A percentile compares a stretch with the other conserved stretches of the same genome.
These are phyloP conservation scores for Trichacis sp. DNA, from an alignment of 2,888 invertebrate species.

Conservation along the genomic window DNA sequence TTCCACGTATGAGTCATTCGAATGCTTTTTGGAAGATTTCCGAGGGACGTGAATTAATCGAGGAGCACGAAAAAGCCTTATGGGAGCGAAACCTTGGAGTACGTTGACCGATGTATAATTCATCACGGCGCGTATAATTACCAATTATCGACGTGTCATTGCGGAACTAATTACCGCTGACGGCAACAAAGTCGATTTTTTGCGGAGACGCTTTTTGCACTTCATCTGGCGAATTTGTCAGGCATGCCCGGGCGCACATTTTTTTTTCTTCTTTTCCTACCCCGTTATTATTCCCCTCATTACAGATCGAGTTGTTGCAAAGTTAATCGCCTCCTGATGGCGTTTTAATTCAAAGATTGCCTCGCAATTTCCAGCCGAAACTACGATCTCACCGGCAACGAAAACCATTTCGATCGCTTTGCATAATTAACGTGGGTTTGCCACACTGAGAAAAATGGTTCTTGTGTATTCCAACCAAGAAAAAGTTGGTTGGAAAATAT, in stretches of 20 bases:
- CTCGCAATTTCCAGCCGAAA: neutral
- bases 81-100: too few relatives aligned
- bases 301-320: neutral
- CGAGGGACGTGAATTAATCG: too few relatives aligned
- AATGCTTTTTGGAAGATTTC: too few relatives aligned
- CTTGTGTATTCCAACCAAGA: too few relatives aligned
- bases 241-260: neutral
- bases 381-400: too few relatives aligned
- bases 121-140: slow-evolving; percentile 13
- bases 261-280: slow-evolving; percentile 3
- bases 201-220: neutral
- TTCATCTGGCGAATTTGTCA: neutral
- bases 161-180: slow-evolving; percentile 12
- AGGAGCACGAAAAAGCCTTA: too few relatives aligned
- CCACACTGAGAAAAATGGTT: too few relatives aligned
- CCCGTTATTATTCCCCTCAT: slow-evolving; percentile 4
- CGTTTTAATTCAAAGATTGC: neutral
- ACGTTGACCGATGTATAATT: slow-evolving; percentile 6
- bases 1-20: too few relatives aligned
- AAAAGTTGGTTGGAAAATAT: too few relatives aligned
- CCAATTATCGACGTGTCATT: slow-evolving; percentile 16
- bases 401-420: too few relatives aligned
- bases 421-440: too few relatives aligned
- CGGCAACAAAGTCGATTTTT: slow-evolving; percentile 10
- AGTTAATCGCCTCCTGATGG: neutral